phyloP scores from a whole-genome alignment of 2,888 invertebrate species.

The Empis livida region DNA sequence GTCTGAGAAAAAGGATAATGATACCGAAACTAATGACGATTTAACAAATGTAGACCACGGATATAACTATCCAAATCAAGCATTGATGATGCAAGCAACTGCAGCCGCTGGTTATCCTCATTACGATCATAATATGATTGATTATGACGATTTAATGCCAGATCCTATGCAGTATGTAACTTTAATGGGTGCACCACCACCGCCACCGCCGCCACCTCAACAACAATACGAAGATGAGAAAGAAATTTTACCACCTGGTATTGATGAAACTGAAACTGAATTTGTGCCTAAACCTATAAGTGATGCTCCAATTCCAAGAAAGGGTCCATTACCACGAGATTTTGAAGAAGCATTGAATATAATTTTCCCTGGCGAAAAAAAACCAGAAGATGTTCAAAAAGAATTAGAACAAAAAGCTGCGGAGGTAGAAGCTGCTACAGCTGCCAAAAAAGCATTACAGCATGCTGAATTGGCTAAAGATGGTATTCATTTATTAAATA shows the following conservation, averaged over 20 bases:
- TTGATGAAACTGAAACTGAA: slow-evolving; percentile 34
- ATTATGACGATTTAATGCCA: slow-evolving; percentile 36
- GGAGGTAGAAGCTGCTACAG: slow-evolving; percentile 23
- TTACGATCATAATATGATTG: slow-evolving; percentile 31
- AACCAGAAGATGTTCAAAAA: slow-evolving; percentile 5
- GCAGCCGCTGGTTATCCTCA: slow-evolving; percentile 24
- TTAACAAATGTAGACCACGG: neutral
- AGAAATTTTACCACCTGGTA: slow-evolving; percentile 32
- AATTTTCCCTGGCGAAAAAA: slow-evolving; percentile 43
- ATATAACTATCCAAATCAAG: neutral
- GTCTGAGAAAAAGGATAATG: slow-evolving; percentile 4
- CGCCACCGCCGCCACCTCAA: slow-evolving; percentile 31
- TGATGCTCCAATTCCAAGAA: slow-evolving; percentile 34
- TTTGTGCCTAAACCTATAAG: slow-evolving; percentile 35
- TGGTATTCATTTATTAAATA: slow-evolving; percentile 27
- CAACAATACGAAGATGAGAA: slow-evolving; percentile 20
- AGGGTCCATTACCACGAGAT: slow-evolving; percentile 43
- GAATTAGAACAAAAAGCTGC: neutral
- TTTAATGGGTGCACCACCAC: slow-evolving; percentile 31
- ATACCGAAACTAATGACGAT: slow-evolving; percentile 1
- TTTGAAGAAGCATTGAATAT: slow-evolving; percentile 47
- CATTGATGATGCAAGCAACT: neutral
- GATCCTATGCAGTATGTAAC: slow-evolving; percentile 36
- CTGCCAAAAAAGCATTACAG: slow-evolving; percentile 23
- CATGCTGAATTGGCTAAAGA: slow-evolving; percentile 29